Percentiles rank a stretch among this genome's conserved stretches.
Conservation (phyloP, 2,888 invertebrate genomes). For the Eucera pruinosa region DNA sequence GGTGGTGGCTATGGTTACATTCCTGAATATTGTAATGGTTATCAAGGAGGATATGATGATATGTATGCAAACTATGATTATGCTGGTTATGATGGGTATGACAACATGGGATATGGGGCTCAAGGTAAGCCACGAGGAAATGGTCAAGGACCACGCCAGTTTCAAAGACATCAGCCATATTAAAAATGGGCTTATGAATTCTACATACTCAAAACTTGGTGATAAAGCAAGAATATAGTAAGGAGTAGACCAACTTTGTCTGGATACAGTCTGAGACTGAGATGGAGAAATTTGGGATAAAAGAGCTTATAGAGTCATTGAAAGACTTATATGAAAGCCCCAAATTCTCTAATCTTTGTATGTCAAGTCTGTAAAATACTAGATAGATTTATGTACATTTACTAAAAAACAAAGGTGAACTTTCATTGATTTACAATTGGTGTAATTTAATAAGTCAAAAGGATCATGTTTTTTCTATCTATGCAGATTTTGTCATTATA, state of each 20-base stretch:
- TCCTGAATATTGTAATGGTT: slow-evolving; percentile 81
- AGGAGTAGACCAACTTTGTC: slow-evolving; percentile 67
- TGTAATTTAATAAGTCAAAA: slow-evolving; percentile 45
- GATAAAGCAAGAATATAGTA: slow-evolving; percentile 73
- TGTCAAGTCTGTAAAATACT: slow-evolving; percentile 63
- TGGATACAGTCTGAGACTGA: slow-evolving; percentile 63
- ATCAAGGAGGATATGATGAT: slow-evolving; percentile 82
- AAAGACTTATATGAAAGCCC: slow-evolving; percentile 34
- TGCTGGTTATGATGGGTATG: slow-evolving; percentile 81
- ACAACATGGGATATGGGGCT: slow-evolving; percentile 79
- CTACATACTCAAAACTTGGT: slow-evolving; percentile 66
- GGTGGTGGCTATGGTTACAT: slow-evolving; percentile 81
- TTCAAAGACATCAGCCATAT: slow-evolving; percentile 84
- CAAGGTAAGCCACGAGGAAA: slow-evolving; percentile 83
- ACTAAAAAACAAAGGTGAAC: slow-evolving; percentile 46
- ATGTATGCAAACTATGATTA: slow-evolving; percentile 84
- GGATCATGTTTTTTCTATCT: slow-evolving; percentile 54
- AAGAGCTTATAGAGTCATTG: slow-evolving; percentile 34
- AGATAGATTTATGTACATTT: slow-evolving; percentile 64
- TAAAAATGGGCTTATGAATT: slow-evolving; percentile 66
- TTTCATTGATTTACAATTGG: slow-evolving; percentile 52
- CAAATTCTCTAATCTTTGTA: slow-evolving; percentile 59
- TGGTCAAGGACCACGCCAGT: slow-evolving; percentile 82
- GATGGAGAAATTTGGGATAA: slow-evolving; percentile 52
- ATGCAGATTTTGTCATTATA: slow-evolving; percentile 52